Evolutionary conservation across 2,113 vertebrate genomes (phyloP), one percentile per base, ranked within the genome.

Genomic region (Prunella fulvescens): DNA sequence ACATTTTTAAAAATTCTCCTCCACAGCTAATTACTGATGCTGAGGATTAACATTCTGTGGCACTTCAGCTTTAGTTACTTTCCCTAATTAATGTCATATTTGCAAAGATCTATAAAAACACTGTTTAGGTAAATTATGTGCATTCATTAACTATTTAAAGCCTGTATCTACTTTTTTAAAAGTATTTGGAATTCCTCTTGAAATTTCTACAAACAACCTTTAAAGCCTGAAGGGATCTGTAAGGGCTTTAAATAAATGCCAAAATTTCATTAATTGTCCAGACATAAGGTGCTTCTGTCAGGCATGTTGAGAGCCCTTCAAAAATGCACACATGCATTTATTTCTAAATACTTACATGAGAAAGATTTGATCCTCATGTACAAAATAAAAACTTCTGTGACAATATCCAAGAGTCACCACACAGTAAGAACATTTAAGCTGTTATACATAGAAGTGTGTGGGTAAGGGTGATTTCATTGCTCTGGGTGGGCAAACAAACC

Each of bases 1-100:
- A 93, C 78, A 93, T 95, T 95, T 90, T 73, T 6, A 3, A 86
- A 96, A 96, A 88, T 88, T 90, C 92, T 88, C 88, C 86, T 92
- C 86, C 95, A 83, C 64, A 48, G 86, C 89, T 95, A 95, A 97
- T 97, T 96, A 88, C 91, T 79, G 88, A 95, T 93, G 91, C 91
- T 79, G 89, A 96, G 81, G 92, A 96, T 96, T 97, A 96, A 91
- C 91, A 97, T 95, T 96, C 94, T 88, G 92, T 48, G 44, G 83
- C 95, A 95, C 95, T 97, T 96, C 94, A 97, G 88, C 88, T 94
- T 92, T 94, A 95, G 86, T 96, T 95, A 95, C 92, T 96, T 96
- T 93, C 91, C 76, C 91, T 96, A 97, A 97, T 97, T 97, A 96
- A 97, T 95, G 94, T 95, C 94, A 96, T 95, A 95, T 96, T 95